Evolutionary conservation across 2,113 vertebrate genomes (phyloP).

Genomic region (Spea bombifrons): DNA sequence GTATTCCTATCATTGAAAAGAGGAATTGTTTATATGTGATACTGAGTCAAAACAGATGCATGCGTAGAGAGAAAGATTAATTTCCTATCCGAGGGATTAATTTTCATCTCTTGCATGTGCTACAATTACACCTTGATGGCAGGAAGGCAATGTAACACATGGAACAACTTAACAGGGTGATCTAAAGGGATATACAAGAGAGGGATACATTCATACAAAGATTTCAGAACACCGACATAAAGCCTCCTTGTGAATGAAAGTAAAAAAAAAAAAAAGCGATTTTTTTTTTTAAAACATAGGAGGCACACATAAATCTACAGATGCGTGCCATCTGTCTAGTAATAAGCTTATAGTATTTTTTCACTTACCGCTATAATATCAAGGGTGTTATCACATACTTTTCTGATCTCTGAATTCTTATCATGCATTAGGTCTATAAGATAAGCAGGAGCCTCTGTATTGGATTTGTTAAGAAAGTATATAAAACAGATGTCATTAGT

Average conservation of each 20-base stretch:
- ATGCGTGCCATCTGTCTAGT: background rate
- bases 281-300: background rate
- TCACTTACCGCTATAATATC: conserved; percentile 92
- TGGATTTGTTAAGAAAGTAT: conserved; percentile 65
- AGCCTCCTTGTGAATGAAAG: background rate
- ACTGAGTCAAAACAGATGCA: conserved; percentile 3
- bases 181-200: no score
- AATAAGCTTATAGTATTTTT: background rate
- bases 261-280: no score
- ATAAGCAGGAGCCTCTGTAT: conserved; percentile 90
- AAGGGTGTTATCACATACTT: conserved; percentile 94
- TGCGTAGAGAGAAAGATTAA: background rate
- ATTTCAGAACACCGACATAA: background rate
- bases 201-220: no score
- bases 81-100: conserved; percentile 4
- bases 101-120: conserved; percentile 6
- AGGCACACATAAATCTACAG: background rate
- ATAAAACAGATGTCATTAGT: background rate
- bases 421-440: conserved; percentile 97
- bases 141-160: background rate
- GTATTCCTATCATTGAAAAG: conserved; percentile 69
- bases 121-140: background rate
- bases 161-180: background rate
- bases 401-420: conserved; percentile 91
- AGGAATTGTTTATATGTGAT: background rate